Evolutionary conservation across 1,140 invertebrate species (phyloP).

Genomic region (Nephotettix cincticeps): DNA sequence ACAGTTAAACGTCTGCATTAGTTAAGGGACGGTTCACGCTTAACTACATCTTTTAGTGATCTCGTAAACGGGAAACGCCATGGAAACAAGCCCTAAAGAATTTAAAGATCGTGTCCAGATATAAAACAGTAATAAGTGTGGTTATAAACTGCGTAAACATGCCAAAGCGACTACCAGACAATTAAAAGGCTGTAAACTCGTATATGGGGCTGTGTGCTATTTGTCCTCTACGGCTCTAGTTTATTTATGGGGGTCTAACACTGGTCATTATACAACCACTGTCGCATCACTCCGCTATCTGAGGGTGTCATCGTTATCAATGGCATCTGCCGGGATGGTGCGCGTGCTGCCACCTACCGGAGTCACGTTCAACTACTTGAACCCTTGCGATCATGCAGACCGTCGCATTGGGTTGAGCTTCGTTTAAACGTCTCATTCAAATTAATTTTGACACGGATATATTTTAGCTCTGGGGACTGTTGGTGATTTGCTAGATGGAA

Average conservation of each 20-base stretch:
- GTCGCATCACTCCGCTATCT: not conserved
- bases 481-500: no score
- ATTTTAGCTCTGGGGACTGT: no score
- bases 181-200: not conserved
- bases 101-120: slow-evolving; percentile 10
- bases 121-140: not conserved
- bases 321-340: not conserved
- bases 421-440: no score
- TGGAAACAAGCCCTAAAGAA: not conserved
- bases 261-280: not conserved
- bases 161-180: not conserved
- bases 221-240: not conserved
- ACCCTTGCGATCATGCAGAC: not conserved
- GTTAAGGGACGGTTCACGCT: no score
- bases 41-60: no score
- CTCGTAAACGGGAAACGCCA: no score
- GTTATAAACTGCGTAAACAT: not conserved
- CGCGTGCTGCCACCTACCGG: not conserved
- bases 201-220: no score
- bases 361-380: not conserved
- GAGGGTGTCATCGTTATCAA: not conserved
- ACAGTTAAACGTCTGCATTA: no score
- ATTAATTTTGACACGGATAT: no score
- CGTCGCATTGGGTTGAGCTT: not conserved
- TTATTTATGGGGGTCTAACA: not conserved